These are phyloP conservation scores for Drosophila saltans DNA, from an alignment of 1,140 invertebrate genomes.

Conservation along the genomic window DNA sequence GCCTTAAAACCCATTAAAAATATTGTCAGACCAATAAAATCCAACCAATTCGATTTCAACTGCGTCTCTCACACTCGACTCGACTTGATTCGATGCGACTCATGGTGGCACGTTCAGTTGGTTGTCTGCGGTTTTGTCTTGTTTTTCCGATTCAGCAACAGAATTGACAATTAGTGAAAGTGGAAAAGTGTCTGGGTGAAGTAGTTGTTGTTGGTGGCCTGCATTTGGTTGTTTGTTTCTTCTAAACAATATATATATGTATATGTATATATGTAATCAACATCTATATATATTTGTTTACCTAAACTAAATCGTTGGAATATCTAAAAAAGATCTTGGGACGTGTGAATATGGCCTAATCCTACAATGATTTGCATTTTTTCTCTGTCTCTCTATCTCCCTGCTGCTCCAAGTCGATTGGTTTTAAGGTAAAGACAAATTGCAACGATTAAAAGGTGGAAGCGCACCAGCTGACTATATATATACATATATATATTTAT, in stretches of 20 bases:
- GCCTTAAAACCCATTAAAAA: slow-evolving; percentile 5
- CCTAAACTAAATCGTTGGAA: slow-evolving; percentile 6
- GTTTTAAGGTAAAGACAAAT: neutral
- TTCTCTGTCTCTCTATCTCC: too few species aligned
- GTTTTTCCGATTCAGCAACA: slow-evolving; percentile 23
- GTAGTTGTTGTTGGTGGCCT: slow-evolving; percentile 6
- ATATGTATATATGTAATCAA: neutral
- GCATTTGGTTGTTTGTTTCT: slow-evolving; percentile 18
- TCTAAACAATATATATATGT: neutral
- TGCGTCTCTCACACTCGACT: too few species aligned
- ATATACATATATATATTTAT: neutral
- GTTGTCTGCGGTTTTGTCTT: slow-evolving; percentile 15
- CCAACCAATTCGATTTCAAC: slow-evolving; percentile 2
- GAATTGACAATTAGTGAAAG: slow-evolving; percentile 24
- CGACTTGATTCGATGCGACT: neutral
- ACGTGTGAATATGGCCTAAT: slow-evolving; percentile 10
- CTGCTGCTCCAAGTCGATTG: too few species aligned
- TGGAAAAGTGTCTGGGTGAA: slow-evolving; percentile 18
- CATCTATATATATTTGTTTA: neutral
- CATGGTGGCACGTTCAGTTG: slow-evolving; percentile 10
- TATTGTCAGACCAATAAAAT: slow-evolving; percentile 13
- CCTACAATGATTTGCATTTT: slow-evolving; percentile 6
- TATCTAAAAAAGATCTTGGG: slow-evolving; percentile 7
- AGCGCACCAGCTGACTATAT: slow-evolving; percentile 2
- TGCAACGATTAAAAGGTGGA: slow-evolving; percentile 8